Percentiles rank a stretch among this genome's conserved stretches.
Conservation (phyloP, 2,113 vertebrate genomes). For the Spea bombifrons region DNA sequence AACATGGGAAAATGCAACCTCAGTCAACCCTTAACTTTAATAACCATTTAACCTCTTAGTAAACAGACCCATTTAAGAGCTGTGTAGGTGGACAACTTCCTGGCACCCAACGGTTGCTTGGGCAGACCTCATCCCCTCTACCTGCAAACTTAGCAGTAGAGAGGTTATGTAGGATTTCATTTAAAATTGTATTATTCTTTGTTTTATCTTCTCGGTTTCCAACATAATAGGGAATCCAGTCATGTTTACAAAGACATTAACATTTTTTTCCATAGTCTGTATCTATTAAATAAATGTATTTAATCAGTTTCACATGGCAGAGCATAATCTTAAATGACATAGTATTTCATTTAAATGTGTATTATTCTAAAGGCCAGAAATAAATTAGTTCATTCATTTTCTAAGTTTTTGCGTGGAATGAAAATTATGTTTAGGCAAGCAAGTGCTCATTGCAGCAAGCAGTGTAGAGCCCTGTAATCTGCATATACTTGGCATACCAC, state of each 20-base stretch:
- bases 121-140: too few relatives aligned
- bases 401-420: constrained; percentile 41
- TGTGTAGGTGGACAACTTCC: too few relatives aligned
- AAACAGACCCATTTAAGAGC: too few relatives aligned
- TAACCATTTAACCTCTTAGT: too few relatives aligned
- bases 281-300: constrained; percentile 65
- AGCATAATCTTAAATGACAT: constrained; percentile 67
- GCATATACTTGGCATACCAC: neutral
- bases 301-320: constrained; percentile 66
- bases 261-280: constrained; percentile 59
- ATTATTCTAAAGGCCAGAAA: constrained; percentile 54
- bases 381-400: constrained; percentile 57
- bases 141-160: too few relatives aligned
- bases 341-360: constrained; percentile 61
- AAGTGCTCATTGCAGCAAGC: constrained; percentile 24
- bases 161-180: too few relatives aligned
- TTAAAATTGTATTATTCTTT: too few relatives aligned
- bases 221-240: constrained; percentile 63
- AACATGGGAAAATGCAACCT: too few relatives aligned
- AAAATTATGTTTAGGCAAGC: constrained; percentile 48
- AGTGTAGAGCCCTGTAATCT: constrained; percentile 10
- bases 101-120: too few relatives aligned
- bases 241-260: constrained; percentile 66
- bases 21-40: too few relatives aligned
- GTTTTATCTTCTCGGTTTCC: constrained; percentile 59